Percentiles rank a stretch among this genome's conserved stretches.
phyloP scores from a whole-genome alignment of 2,113 vertebrate genomes.

The Sander lucioperca region DNA sequence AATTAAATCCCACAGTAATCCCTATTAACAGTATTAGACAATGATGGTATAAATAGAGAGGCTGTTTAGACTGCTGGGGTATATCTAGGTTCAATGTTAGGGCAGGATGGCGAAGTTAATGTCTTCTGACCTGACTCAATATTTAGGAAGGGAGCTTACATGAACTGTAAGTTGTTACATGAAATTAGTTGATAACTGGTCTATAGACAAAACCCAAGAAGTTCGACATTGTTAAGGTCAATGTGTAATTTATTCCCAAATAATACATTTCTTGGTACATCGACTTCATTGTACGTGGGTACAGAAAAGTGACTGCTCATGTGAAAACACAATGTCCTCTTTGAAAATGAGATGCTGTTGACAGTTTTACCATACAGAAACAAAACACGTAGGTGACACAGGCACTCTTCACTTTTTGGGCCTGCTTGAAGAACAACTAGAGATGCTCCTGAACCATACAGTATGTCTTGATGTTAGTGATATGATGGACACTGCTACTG shows the following conservation, averaged over 20 bases:
- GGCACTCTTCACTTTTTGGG: conserved; percentile 36
- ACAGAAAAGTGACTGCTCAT: conserved; percentile 56
- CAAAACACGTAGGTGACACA: conserved; percentile 43
- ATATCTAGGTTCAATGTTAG: background rate
- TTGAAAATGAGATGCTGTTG: conserved; percentile 56
- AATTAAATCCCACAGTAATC: conserved; percentile 36
- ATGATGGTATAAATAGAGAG: background rate
- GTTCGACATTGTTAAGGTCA: conserved; percentile 46
- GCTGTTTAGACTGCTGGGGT: background rate
- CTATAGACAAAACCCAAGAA: conserved; percentile 7
- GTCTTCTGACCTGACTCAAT: background rate
- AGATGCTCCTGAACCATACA: conserved; percentile 47
- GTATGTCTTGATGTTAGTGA: conserved; percentile 39
- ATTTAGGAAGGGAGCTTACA: background rate
- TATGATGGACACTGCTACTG: conserved; percentile 43
- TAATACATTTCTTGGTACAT: conserved; percentile 74
- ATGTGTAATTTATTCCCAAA: conserved; percentile 78
- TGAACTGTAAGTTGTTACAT: background rate
- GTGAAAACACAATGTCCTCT: conserved; percentile 61
- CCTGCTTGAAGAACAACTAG: conserved; percentile 53
- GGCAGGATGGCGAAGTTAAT: background rate
- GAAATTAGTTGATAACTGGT: background rate
- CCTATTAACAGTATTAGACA: conserved; percentile 24
- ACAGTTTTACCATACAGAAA: conserved; percentile 28
- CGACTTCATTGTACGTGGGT: conserved; percentile 63